Base-by-base conservation (phyloP, 2,888 invertebrate genomes). In the Aquatica leii region DNA sequence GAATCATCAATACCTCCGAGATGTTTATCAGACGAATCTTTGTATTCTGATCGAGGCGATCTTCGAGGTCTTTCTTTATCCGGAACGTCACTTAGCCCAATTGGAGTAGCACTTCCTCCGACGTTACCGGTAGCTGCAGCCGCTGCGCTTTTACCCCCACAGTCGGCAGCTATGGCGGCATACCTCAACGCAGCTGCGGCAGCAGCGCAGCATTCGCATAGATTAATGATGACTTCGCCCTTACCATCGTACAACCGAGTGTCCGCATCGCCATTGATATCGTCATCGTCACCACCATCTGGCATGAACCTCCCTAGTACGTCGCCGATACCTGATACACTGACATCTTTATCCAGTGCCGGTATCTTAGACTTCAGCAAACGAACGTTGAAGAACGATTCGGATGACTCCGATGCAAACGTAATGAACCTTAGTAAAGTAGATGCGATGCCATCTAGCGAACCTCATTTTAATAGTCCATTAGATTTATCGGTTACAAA, bases 321-420 rank as follows among this genome's bases (percentile, higher is more conserved):
- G 2, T 82, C 84, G 0, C 83, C 84, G 0, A 78, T 82, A 6
- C 80, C 84, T 1, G 78, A 87, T 59, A 86, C 87, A 37, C 87
- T 90, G 61, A 85, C 85, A 1, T 65, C 59, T 1, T 9, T 53
- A 18, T 60, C 87, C 66, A 61, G 62, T 40, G 87, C 88, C 31
- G 86, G 86, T 1, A 90, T 90, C 34, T 82, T 95, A 58, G 93
- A 95, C 82, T 95, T 94, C 76, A 94, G 94, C 80, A 91, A 92
- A 76, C 86, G 89, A 48, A 65, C 71, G 11, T 73, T 75, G n/a
- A 74, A 73, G 54, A 73, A 73, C 41, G 77, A 77, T 24, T 65
- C 69, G 37, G 84, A 83, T 41, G 87, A 86, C 51, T 85, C 85
- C 59, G 88, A 88, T 40, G 86, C 86, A 66, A 90, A 92, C 68